Evolutionary conservation across 2,888 invertebrate genomes (phyloP).

Genomic region (Hydroisotoma schaefferi): DNA sequence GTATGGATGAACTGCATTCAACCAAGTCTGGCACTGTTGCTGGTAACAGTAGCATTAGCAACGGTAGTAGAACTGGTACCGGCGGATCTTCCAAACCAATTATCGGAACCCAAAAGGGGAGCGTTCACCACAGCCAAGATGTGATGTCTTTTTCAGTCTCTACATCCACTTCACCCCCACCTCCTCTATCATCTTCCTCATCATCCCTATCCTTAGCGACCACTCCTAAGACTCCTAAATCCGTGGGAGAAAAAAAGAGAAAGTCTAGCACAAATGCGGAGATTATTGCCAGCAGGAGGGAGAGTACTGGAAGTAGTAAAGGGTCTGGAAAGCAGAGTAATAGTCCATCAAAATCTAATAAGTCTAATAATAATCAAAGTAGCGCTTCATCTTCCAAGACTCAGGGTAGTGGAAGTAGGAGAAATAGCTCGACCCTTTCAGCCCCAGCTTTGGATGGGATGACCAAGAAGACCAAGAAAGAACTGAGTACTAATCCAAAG

Average conservation of each 20-base stretch:
- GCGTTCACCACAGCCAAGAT: not conserved
- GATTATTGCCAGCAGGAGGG: conserved; percentile 23
- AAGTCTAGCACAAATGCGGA: conserved; percentile 25
- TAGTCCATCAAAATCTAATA: not conserved
- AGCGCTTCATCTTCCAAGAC: conserved; percentile 10
- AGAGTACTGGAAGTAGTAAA: conserved; percentile 28
- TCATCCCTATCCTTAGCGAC: conserved; percentile 14
- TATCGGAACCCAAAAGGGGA: not conserved
- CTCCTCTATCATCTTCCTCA: conserved; percentile 18
- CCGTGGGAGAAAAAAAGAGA: conserved; percentile 30
- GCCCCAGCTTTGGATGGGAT: conserved; percentile 7
- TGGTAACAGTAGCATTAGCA: not conserved
- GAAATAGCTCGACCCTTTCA: not conserved
- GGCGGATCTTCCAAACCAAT: not conserved
- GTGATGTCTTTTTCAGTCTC: conserved; percentile 22
- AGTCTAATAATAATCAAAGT: conserved; percentile 8
- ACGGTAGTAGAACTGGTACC: too few relatives aligned
- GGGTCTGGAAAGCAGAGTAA: conserved; percentile 9
- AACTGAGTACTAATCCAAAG: conserved; percentile 30
- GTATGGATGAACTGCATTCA: not conserved
- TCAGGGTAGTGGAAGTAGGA: conserved; percentile 1
- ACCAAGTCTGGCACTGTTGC: not conserved
- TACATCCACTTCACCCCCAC: conserved; percentile 21
- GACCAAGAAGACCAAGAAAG: conserved; percentile 20
- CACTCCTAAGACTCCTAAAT: conserved; percentile 15